Evolutionary conservation across 2,888 invertebrate species (phyloP).

Genomic region (Synergus itoensis): DNA sequence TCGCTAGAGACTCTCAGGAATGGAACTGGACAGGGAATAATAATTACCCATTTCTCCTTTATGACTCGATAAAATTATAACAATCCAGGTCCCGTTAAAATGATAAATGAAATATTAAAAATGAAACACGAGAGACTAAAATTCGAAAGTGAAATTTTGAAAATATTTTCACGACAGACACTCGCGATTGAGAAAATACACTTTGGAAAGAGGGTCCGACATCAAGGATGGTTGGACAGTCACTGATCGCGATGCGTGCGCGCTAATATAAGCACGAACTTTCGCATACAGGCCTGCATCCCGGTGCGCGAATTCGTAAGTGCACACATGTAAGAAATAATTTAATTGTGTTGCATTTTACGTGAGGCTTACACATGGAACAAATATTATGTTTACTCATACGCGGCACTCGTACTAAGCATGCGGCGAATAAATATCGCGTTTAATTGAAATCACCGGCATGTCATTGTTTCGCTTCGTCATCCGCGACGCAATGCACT

Average conservation of each 20-base stretch:
- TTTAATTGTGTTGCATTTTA: not conserved
- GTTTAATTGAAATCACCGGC: constrained; percentile 18
- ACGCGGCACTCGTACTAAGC: not conserved
- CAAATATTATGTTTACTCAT: constrained; percentile 12
- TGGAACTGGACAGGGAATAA: not conserved
- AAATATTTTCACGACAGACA: constrained; percentile 42
- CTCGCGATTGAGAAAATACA: constrained; percentile 25
- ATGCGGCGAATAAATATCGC: constrained; percentile 8
- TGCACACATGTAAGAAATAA: constrained; percentile 17
- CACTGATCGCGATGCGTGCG: constrained; percentile 69
- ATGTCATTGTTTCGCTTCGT: constrained; percentile 24
- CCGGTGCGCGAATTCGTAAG: constrained; percentile 48
- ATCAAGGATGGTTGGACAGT: constrained; percentile 69
- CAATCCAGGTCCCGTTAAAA: not conserved
- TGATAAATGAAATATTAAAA: not conserved
- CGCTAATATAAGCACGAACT: constrained; percentile 63
- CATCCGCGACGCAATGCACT: not conserved
- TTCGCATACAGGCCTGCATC: constrained; percentile 47
- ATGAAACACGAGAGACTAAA: not conserved
- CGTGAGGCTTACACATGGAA: constrained; percentile 5
- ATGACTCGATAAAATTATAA: not conserved
- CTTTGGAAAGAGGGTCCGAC: constrained; percentile 60
- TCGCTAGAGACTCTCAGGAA: not conserved
- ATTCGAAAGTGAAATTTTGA: not conserved
- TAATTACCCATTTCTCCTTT: constrained; percentile 35